Percentiles rank a stretch among this genome's conserved stretches.
These are phyloP conservation scores for Colletes collaris DNA, from an alignment of 2,888 invertebrate species.

Conservation along the genomic window DNA sequence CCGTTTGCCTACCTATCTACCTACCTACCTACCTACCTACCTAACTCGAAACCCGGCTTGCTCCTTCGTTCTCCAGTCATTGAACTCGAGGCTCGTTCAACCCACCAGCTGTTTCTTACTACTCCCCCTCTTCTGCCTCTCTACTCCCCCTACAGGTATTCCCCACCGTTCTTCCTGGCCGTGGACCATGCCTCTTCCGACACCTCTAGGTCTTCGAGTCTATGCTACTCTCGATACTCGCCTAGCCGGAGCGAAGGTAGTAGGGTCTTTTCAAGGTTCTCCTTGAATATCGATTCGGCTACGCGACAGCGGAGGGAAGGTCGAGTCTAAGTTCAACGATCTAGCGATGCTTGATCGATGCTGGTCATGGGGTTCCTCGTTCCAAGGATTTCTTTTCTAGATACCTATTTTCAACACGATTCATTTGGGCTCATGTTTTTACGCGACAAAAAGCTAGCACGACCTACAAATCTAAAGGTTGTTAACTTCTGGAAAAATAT, in stretches of 20 bases:
- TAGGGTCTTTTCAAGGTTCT: constrained; percentile 53
- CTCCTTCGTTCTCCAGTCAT: constrained; percentile 79
- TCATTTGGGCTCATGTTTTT: neutral
- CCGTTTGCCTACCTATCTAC: constrained; percentile 52
- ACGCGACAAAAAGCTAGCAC: no score
- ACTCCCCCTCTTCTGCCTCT: constrained; percentile 51
- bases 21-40: constrained; percentile 70
- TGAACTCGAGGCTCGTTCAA: constrained; percentile 80
- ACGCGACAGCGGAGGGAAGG: constrained; percentile 49
- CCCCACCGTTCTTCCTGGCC: constrained; percentile 50
- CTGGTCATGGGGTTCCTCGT: neutral
- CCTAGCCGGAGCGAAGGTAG: constrained; percentile 31
- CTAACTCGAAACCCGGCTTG: constrained; percentile 69
- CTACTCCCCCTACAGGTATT: constrained; percentile 31
- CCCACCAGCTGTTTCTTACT: constrained; percentile 81
- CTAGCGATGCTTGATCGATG: constrained; percentile 23
- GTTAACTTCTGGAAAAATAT: no score
- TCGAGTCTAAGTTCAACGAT: constrained; percentile 61
- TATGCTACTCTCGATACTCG: constrained; percentile 33
- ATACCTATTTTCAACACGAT: neutral
- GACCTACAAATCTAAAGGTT: no score
- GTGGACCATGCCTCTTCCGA: constrained; percentile 63
- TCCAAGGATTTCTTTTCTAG: neutral
- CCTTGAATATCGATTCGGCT: constrained; percentile 56
- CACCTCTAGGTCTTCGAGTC: constrained; percentile 44